Conservation (phyloP, 2,113 vertebrate species). For the Poeciliopsis turrubarensis region DNA sequence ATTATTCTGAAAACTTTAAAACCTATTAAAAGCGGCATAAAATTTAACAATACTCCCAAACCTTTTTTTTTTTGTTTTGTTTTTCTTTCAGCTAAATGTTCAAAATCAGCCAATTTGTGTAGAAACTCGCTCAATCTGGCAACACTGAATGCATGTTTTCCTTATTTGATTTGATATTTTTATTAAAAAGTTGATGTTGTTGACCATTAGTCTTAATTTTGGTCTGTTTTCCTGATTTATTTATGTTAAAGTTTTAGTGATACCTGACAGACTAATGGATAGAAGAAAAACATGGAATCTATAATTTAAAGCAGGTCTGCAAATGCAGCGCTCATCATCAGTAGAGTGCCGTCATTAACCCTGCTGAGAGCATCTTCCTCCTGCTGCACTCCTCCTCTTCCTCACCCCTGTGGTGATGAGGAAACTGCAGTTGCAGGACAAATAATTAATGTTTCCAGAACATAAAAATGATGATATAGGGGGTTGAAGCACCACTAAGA, state of each 20-base stretch:
- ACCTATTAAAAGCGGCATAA: too few species aligned
- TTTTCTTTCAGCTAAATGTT: too few species aligned
- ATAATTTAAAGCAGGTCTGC: slow-evolving; percentile 89
- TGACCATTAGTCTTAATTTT: not conserved
- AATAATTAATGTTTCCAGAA: not conserved
- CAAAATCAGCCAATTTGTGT: too few species aligned
- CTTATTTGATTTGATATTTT: too few species aligned
- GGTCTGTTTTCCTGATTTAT: not conserved
- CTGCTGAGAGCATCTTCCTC: slow-evolving; percentile 90
- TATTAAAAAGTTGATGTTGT: too few species aligned
- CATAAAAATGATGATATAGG: not conserved
- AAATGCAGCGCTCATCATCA: slow-evolving; percentile 89
- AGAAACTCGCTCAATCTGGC: too few species aligned
- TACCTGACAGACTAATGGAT: slow-evolving; percentile 18
- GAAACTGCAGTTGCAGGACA: slow-evolving; percentile 76
- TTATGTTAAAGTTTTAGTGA: not conserved
- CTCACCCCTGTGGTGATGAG: slow-evolving; percentile 59
- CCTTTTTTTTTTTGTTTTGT: too few species aligned
- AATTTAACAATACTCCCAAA: too few species aligned
- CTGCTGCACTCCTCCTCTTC: slow-evolving; percentile 52
- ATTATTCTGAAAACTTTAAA: too few species aligned
- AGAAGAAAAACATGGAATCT: not conserved
- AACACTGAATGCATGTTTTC: too few species aligned
- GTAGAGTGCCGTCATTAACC: slow-evolving; percentile 91
- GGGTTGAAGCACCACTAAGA: not conserved